These are phyloP conservation scores for Wasmannia auropunctata DNA, from an alignment of 1,140 invertebrate genomes.

Conservation along the genomic window DNA sequence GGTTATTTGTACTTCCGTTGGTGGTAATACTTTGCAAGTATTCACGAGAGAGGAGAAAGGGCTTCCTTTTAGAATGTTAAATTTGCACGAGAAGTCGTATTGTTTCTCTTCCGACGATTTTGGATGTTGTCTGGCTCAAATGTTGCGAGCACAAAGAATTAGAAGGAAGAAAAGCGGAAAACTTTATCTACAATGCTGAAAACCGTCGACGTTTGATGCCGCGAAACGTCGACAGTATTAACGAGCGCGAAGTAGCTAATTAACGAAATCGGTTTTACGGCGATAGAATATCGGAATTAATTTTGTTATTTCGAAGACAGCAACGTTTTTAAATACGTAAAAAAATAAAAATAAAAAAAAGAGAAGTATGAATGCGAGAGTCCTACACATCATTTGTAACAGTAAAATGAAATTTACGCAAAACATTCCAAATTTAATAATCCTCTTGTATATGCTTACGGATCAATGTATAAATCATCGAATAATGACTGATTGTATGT, in stretches of 20 bases:
- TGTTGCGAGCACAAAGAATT: background rate
- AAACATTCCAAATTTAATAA: background rate
- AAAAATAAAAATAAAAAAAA: background rate
- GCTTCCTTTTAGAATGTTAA: conserved; percentile 22
- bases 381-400: background rate
- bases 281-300: background rate
- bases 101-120: background rate
- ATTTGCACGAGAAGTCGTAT: background rate
- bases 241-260: background rate
- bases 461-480: background rate
- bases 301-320: background rate
- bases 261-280: background rate
- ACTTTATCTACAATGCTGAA: background rate
- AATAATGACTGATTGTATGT: conserved; percentile 21
- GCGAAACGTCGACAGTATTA: background rate
- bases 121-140: background rate
- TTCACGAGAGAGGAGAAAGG: conserved; percentile 22
- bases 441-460: background rate
- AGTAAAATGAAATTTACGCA: background rate
- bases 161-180: background rate
- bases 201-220: background rate
- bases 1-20: conserved; percentile 61
- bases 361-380: background rate
- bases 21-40: conserved; percentile 41
- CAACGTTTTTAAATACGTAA: background rate